Evolutionary conservation across 2,113 vertebrate genomes (phyloP), one percentile per base, ranked within the genome.

Genomic region (Hassar affinis): DNA sequence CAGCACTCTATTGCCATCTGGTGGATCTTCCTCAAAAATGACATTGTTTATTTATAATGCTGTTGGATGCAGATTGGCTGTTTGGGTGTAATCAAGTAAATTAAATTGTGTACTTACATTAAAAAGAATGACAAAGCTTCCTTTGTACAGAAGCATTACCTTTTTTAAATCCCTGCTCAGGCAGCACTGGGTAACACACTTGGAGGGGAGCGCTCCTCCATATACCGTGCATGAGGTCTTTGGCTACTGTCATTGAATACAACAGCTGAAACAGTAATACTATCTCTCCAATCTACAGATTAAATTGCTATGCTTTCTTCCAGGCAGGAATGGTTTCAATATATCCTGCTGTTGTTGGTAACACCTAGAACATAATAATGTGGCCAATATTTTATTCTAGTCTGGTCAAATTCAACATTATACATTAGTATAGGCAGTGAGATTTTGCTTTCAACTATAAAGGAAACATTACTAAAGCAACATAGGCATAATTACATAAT

Each of bases 1-100:
- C 33, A 77, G 74, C 51, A 38, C 18, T 77, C 11, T 77, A 77
- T 22, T 77, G 74, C 51, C 74, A 77, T 77, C 74, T 77, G 74
- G 74, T 77, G 74, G 51, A 3, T 20, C 4, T 35, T 5, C 51
- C 0, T 25, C 25, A 2, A 38, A 56, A 56, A 35, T 25, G 38
- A 22, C 18, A 77, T 35, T 9, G 20, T 33, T 76, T 54, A 76
- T 52, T 76, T 77, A 20, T 35, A 76, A 30, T 17, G 15, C 27
- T 42, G 38, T 42, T 42, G 38, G 38, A 75, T 30, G 7, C 1
- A 18, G n/a, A 30, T 18, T 51, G 15, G 11, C 38, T n/a, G 2
- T 72, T 14, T 0, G 11, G 8, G 25, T 45, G 3, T 42, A 42
- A 11, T 11, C 20, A 11, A 68, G 30, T 22, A 71, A 27, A 27